Conservation (phyloP, 1,140 invertebrate species). For the Drosophila pseudoobscura region DNA sequence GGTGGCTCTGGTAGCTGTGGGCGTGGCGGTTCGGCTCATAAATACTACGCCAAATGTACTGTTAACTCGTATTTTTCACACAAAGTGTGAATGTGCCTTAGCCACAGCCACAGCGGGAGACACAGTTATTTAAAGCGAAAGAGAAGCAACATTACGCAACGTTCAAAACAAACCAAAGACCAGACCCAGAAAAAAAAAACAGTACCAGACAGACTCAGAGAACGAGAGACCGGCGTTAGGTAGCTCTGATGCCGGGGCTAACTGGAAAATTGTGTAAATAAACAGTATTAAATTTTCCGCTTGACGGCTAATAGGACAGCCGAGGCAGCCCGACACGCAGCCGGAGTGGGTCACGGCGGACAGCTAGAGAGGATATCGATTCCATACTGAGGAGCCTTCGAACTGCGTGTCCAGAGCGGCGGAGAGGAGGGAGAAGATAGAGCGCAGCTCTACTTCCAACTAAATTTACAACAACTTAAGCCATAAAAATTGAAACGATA, state of each 20-base stretch:
- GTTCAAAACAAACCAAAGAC: conserved; percentile 8
- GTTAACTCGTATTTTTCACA: conserved; percentile 72
- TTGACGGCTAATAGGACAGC: conserved; percentile 69
- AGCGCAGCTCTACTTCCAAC: conserved; percentile 45
- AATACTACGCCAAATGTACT: conserved; percentile 74
- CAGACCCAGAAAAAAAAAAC: conserved; percentile 8
- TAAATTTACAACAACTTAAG: conserved; percentile 73
- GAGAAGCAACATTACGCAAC: conserved; percentile 46
- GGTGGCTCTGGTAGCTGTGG: not conserved
- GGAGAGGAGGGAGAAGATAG: conserved; percentile 13
- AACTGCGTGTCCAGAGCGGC: conserved; percentile 11
- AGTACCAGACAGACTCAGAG: not conserved
- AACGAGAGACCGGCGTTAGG: conserved; percentile 12
- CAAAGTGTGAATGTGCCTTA: conserved; percentile 59
- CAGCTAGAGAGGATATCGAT: conserved; percentile 62
- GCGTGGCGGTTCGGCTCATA: conserved; percentile 43
- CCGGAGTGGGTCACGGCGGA: conserved; percentile 22
- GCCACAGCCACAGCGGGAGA: conserved; percentile 3
- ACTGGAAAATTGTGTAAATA: conserved; percentile 68
- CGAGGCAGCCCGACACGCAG: conserved; percentile 52
- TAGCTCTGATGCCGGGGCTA: conserved; percentile 7
- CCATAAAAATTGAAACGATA: conserved; percentile 78
- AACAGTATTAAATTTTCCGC: conserved; percentile 74
- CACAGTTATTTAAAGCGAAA: conserved; percentile 41
- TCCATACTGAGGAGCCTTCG: conserved; percentile 38